phyloP scores from a whole-genome alignment of 2,113 vertebrate species.

The Philantomba maxwellii region DNA sequence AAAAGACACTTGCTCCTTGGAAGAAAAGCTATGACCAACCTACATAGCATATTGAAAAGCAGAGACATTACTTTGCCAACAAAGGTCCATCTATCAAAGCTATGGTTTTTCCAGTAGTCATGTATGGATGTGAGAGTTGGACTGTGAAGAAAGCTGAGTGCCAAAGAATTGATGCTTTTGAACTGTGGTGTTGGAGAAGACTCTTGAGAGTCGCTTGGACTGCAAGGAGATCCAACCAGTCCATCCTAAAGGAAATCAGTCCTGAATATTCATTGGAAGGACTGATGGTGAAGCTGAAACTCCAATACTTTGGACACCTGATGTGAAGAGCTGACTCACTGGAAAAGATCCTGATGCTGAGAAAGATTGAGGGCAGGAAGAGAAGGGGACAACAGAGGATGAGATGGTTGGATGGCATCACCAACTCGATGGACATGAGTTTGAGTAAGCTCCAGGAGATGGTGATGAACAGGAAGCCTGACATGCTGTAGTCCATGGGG shows the following conservation, averaged over 20 bases:
- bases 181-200: background rate
- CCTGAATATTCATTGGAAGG: background rate
- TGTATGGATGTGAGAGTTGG: background rate
- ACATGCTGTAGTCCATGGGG: background rate
- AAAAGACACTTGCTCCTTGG: background rate
- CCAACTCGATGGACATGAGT: background rate
- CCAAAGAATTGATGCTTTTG: background rate
- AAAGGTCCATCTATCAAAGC: background rate
- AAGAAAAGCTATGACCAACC: background rate
- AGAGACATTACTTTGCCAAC: background rate
- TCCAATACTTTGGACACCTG: background rate
- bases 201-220: background rate
- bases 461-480: background rate
- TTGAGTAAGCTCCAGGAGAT: background rate
- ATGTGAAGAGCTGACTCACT: fast-evolving
- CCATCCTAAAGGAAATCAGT: background rate
- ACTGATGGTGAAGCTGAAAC: background rate
- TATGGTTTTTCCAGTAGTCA: background rate
- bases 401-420: background rate
- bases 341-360: background rate
- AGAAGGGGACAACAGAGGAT: background rate
- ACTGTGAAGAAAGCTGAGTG: background rate
- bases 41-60: background rate
- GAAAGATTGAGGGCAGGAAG: background rate
- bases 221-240: background rate